Evolutionary conservation across 2,797 vertebrate genomes (phyloP).

Genomic region (Semaprochilodus insignis): DNA sequence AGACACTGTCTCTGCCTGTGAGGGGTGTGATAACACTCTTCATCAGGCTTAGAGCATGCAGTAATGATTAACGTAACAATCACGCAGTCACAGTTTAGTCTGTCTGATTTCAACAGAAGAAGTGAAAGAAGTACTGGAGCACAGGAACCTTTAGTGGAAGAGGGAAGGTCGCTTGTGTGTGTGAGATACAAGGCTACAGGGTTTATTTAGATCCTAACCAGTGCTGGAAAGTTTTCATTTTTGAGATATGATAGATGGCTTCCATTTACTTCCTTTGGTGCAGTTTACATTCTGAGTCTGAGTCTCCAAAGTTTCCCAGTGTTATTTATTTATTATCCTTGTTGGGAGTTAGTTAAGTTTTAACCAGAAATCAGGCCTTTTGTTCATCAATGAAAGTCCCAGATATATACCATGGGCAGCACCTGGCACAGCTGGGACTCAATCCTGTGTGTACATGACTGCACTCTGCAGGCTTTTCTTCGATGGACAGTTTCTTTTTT

Average conservation of each 20-base stretch:
- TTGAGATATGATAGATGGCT: no score
- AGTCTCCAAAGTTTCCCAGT: no score
- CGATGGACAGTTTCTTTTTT: not conserved
- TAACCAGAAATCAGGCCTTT: no score
- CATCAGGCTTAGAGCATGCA: not conserved
- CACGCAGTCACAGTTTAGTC: not conserved
- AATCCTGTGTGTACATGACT: not conserved
- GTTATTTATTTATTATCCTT: no score
- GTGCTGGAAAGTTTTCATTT: no score
- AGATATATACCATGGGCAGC: not conserved
- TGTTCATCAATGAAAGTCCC: not conserved
- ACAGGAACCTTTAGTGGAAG: not conserved
- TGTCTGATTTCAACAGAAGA: not conserved
- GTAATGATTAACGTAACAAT: not conserved
- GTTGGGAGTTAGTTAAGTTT: no score
- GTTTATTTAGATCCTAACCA: no score
- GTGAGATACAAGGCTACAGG: not conserved
- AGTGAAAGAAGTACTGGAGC: not conserved
- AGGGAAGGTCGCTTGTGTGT: not conserved
- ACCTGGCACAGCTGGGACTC: not conserved
- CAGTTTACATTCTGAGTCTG: no score
- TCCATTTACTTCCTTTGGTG: no score
- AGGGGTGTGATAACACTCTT: conserved; percentile 18
- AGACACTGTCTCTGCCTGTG: not conserved
- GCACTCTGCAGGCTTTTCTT: not conserved